A percentile compares a stretch with the other conserved stretches of the same genome.
phyloP scores from a whole-genome alignment of 1,140 invertebrate genomes.

The Matsumurasca onukii region DNA sequence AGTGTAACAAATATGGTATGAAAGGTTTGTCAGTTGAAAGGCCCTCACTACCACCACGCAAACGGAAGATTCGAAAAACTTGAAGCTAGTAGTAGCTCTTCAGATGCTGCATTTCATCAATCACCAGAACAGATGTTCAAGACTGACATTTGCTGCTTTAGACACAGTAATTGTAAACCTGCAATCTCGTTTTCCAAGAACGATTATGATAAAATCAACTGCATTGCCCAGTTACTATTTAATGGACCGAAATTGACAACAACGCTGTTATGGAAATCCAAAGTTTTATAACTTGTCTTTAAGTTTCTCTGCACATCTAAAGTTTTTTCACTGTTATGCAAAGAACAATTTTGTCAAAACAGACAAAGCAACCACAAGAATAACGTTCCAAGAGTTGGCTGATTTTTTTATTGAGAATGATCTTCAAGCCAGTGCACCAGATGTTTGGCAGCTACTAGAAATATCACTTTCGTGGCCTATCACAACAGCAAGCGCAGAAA shows the following conservation, averaged over 20 bases:
- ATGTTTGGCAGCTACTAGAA: background rate
- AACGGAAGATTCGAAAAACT: background rate
- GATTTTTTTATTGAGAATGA: conserved; percentile 1
- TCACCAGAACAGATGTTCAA: conserved; percentile 3
- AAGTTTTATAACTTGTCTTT: conserved; percentile 13
- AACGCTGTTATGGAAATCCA: conserved; percentile 1
- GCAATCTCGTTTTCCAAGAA: background rate
- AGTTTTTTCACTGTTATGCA: conserved; percentile 11
- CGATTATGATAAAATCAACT: conserved; percentile 10
- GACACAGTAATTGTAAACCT: conserved; percentile 7
- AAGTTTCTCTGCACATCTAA: background rate
- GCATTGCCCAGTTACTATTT: background rate
- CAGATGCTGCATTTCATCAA: background rate
- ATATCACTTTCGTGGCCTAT: background rate
- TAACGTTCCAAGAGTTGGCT: background rate
- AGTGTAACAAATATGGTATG: background rate
- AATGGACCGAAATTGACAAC: background rate
- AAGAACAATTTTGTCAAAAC: background rate
- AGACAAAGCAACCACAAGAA: background rate
- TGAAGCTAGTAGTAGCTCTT: background rate
- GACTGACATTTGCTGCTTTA: conserved; percentile 5
- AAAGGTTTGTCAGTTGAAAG: conserved; percentile 1
- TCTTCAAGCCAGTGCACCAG: background rate
- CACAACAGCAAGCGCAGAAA: background rate
- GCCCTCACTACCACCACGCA: background rate